These are phyloP conservation scores for Drosophila cardini DNA, from an alignment of 1,140 invertebrate genomes.

Conservation along the genomic window DNA sequence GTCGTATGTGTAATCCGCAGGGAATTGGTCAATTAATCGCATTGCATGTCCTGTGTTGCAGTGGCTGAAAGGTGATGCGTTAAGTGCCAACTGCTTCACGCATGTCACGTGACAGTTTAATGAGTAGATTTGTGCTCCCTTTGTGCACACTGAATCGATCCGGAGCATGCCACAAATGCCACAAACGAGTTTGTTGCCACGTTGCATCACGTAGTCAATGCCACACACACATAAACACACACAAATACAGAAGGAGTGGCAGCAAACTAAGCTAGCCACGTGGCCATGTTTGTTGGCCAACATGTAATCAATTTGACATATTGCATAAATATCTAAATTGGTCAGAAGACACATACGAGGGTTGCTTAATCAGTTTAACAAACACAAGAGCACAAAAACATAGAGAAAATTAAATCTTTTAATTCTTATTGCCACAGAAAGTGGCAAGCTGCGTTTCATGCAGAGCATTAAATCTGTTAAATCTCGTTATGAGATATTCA, in stretches of 20 bases:
- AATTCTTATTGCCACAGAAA: slow-evolving; percentile 70
- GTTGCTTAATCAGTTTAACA: no score
- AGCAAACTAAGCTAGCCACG: slow-evolving; percentile 20
- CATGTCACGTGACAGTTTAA: slow-evolving; percentile 71
- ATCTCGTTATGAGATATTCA: slow-evolving; percentile 62
- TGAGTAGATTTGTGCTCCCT: slow-evolving; percentile 65
- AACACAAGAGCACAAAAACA: no score
- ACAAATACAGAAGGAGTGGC: slow-evolving; percentile 3
- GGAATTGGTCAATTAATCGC: slow-evolving; percentile 64
- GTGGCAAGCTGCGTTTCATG: slow-evolving; percentile 24
- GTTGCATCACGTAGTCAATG: slow-evolving; percentile 6
- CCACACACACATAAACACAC: no score
- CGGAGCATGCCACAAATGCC: slow-evolving; percentile 7
- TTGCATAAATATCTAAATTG: slow-evolving; percentile 41
- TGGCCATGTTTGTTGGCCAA: slow-evolving; percentile 7
- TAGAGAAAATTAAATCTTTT: slow-evolving; percentile 25
- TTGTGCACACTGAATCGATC: slow-evolving; percentile 37
- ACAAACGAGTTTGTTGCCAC: slow-evolving; percentile 9
- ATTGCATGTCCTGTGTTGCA: slow-evolving; percentile 27
- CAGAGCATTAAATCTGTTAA: slow-evolving; percentile 65
- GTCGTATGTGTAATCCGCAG: neutral
- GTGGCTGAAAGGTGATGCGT: neutral
- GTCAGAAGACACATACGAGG: neutral
- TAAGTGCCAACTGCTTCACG: slow-evolving; percentile 11
- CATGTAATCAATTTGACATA: slow-evolving; percentile 38